Evolutionary conservation across 92 coral and sea anemone species (phyloP).

Genomic region (Porites cylindrica): DNA sequence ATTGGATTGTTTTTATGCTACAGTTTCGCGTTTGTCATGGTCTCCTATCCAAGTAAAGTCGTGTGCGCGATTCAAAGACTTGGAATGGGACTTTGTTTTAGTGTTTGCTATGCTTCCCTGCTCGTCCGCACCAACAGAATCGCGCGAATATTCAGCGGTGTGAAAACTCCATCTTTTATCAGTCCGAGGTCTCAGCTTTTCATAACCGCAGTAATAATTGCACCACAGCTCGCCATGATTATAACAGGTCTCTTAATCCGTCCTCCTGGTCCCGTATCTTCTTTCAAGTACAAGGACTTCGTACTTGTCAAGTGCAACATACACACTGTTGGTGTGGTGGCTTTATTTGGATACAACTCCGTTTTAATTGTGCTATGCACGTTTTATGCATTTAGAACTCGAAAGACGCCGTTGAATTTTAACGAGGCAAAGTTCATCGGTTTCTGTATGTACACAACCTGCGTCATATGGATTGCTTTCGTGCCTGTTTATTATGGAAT

Average conservation of each 20-base stretch:
- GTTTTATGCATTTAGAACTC: conserved; percentile 82
- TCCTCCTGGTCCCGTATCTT: conserved; percentile 53
- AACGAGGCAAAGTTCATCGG: conserved; percentile 91
- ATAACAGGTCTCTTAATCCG: conserved; percentile 50
- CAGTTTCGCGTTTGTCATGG: conserved; percentile 59
- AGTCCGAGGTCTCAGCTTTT: conserved; percentile 84
- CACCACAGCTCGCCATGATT: conserved; percentile 72
- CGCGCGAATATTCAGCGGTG: conserved; percentile 81
- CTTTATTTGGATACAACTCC: conserved; percentile 70
- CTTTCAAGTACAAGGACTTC: conserved; percentile 36
- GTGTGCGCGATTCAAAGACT: conserved; percentile 72
- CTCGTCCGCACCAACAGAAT: conserved; percentile 85
- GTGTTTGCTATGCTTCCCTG: conserved; percentile 76
- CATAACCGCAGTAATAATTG: conserved; percentile 62
- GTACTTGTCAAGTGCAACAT: conserved; percentile 61
- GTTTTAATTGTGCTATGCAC: conserved; percentile 75
- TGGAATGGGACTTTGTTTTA: conserved; percentile 71
- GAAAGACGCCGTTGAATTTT: conserved; percentile 83
- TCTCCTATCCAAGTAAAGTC: conserved; percentile 50
- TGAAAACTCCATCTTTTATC: conserved; percentile 73
- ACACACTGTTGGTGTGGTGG: conserved; percentile 30
- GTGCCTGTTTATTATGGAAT: conserved; percentile 80
- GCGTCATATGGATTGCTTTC: conserved; percentile 83
- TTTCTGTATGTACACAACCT: conserved; percentile 83
- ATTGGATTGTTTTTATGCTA: conserved; percentile 74